Evolutionary conservation across 2,797 vertebrate species (phyloP).

Genomic region (Leptoclinus maculatus): DNA sequence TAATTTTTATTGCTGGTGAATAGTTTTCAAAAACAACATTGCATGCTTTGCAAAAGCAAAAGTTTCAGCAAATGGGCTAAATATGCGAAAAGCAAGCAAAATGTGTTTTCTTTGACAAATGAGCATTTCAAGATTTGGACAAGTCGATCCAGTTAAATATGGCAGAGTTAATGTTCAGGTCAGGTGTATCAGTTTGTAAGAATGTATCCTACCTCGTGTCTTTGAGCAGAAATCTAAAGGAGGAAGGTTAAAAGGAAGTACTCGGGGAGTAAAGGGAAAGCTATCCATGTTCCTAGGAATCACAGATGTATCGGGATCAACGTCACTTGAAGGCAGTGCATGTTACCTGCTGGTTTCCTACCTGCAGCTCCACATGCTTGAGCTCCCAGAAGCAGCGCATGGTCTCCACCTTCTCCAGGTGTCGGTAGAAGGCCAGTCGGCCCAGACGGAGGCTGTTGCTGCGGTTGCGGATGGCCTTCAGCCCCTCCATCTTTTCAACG

Average conservation of each 20-base stretch:
- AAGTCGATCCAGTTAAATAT: neutral
- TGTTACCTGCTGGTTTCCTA: slow-evolving; percentile 71
- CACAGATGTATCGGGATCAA: neutral
- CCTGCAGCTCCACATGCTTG: slow-evolving; percentile 79
- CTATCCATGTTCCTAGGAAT: neutral
- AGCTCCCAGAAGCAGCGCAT: slow-evolving; percentile 89
- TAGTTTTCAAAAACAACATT: neutral
- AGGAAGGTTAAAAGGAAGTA: neutral
- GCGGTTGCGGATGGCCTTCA: slow-evolving; percentile 84
- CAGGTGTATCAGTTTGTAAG: neutral
- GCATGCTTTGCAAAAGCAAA: neutral
- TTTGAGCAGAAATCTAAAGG: neutral
- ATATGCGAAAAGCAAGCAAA: neutral
- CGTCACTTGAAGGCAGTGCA: neutral
- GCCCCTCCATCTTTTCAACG: slow-evolving; percentile 84
- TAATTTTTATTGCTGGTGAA: neutral
- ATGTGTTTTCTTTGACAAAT: neutral
- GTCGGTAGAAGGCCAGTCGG: slow-evolving; percentile 85
- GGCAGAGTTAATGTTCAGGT: neutral
- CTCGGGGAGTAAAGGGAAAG: neutral
- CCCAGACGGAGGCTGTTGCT: slow-evolving; percentile 81
- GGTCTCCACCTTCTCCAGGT: slow-evolving; percentile 88
- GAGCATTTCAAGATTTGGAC: neutral
- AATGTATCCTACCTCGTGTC: neutral
- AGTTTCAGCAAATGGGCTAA: neutral